Conservation (phyloP, 2,113 vertebrate species). For the Toxostoma redivivum region DNA sequence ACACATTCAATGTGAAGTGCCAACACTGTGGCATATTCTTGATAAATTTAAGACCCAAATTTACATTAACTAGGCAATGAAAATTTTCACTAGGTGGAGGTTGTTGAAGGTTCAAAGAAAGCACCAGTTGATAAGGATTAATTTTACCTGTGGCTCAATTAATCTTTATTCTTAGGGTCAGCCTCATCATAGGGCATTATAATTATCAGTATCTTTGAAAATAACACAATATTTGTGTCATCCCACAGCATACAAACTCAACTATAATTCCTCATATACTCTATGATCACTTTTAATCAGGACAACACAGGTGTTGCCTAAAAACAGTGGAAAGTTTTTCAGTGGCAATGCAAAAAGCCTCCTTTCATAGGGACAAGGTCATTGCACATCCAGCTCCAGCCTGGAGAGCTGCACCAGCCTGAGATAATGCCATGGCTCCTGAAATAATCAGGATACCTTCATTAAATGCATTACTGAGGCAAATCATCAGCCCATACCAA, state of each 20-base stretch:
- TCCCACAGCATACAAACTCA: background rate
- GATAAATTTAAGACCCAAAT: background rate
- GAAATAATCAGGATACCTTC: constrained; percentile 10
- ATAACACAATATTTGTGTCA: background rate
- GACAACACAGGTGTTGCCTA: background rate
- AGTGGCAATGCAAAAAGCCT: background rate
- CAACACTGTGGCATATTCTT: background rate
- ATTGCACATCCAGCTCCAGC: background rate
- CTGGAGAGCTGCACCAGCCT: background rate
- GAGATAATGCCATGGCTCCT: background rate
- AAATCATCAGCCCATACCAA: background rate
- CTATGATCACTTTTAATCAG: background rate
- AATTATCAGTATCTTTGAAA: background rate
- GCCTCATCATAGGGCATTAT: background rate
- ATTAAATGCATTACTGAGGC: constrained; percentile 45
- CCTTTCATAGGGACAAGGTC: background rate
- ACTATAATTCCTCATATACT: background rate
- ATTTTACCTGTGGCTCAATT: background rate
- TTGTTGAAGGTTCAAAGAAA: background rate
- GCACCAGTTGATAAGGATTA: background rate
- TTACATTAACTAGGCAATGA: background rate
- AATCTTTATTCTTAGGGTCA: background rate
- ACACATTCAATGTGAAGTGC: background rate
- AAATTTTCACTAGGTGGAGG: background rate
- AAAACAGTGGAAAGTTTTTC: background rate